phyloP scores from a whole-genome alignment of 2,113 vertebrate species.

The Hippolais icterina region DNA sequence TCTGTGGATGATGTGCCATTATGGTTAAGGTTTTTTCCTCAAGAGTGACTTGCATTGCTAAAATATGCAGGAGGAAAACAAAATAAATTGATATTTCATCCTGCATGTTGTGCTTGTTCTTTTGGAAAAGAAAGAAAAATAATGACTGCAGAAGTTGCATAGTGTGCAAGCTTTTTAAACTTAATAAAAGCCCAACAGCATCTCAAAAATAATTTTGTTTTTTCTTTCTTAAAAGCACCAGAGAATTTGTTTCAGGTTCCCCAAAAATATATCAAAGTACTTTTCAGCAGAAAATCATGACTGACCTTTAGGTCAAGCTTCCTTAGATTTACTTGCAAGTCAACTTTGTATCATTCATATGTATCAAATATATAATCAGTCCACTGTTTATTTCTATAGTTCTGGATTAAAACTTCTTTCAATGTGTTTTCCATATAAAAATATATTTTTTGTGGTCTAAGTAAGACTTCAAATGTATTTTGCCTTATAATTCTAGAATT shows the following conservation, averaged over 20 bases:
- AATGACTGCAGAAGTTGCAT: not conserved
- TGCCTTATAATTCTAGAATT: not conserved
- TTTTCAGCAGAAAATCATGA: not conserved
- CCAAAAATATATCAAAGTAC: fast-evolving
- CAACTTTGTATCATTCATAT: not conserved
- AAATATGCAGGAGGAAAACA: not conserved
- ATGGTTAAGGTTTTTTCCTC: not conserved
- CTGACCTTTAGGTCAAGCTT: not conserved
- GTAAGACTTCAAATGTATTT: not conserved
- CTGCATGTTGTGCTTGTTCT: not conserved
- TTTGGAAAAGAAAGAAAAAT: not conserved
- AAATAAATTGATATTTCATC: not conserved
- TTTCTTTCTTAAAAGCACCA: not conserved
- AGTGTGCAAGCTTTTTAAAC: not conserved
- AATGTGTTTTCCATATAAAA: not conserved
- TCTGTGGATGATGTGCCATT: not conserved
- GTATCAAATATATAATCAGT: not conserved
- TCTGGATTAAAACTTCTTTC: not conserved
- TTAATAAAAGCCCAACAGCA: not conserved
- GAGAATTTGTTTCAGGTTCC: not conserved
- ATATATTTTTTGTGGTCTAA: not conserved
- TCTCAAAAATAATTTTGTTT: not conserved
- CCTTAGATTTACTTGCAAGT: not conserved
- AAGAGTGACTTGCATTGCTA: not conserved
- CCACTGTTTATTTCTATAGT: not conserved